phyloP scores from a whole-genome alignment of 2,113 vertebrate genomes.

The Craseonycteris thonglongyai region DNA sequence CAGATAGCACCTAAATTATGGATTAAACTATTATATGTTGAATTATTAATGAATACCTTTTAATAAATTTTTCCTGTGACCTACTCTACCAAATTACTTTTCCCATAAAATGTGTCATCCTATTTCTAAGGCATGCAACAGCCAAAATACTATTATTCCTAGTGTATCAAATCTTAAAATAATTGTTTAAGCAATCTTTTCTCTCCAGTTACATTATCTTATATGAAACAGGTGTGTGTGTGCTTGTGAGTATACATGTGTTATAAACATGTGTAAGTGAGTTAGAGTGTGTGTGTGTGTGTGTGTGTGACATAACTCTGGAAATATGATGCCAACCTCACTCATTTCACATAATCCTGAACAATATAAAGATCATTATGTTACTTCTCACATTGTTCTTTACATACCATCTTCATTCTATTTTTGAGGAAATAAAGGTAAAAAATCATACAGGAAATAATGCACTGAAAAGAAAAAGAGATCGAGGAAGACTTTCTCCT shows the following conservation, averaged over 20 bases:
- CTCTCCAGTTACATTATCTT: background rate
- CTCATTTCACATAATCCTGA: background rate
- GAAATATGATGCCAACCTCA: background rate
- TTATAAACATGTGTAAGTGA: background rate
- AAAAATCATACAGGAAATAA: background rate
- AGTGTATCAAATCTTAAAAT: background rate
- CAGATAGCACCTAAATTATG: background rate
- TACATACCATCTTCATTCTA: background rate
- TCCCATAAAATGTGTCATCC: background rate
- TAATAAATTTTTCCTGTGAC: background rate
- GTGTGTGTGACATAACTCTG: background rate
- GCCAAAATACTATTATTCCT: background rate
- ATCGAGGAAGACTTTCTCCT: background rate
- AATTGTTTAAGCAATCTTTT: background rate
- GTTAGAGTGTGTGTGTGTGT: background rate
- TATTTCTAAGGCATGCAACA: background rate
- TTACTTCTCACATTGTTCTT: background rate
- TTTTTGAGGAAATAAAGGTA: slow-evolving; percentile 2
- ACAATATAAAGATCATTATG: background rate
- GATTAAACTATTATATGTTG: background rate
- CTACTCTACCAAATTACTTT: background rate
- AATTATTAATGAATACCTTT: background rate
- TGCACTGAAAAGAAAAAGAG: background rate
- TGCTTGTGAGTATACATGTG: background rate
- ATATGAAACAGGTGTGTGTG: background rate